These are phyloP conservation scores for Marronus borbonicus DNA, from an alignment of 2,888 invertebrate genomes.

Conservation along the genomic window DNA sequence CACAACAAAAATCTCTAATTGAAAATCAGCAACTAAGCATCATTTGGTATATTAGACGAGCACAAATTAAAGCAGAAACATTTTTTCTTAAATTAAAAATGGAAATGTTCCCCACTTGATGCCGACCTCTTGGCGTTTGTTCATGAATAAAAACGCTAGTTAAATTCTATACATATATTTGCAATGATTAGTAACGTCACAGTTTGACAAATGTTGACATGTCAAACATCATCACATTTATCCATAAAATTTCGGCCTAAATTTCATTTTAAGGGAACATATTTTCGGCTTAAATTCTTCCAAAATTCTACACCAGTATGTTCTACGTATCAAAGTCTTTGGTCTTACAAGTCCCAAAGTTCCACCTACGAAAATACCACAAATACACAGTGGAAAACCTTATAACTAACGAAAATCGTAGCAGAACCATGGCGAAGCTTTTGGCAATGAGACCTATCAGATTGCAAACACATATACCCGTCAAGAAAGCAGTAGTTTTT, in stretches of 20 bases:
- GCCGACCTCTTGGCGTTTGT: no score
- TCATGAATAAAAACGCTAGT: no score
- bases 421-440: conserved; percentile 74
- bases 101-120: no score
- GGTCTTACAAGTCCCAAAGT: not conserved
- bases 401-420: conserved; percentile 74
- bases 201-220: conserved; percentile 1
- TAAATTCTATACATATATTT: not conserved
- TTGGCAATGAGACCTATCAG: conserved; percentile 74
- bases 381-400: conserved; percentile 69
- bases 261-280: not conserved
- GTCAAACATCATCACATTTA: conserved; percentile 3
- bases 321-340: not conserved
- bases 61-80: no score
- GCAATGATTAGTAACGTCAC: not conserved
- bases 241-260: conserved; percentile 3
- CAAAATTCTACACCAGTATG: not conserved
- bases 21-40: no score
- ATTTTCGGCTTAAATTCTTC: not conserved
- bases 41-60: no score
- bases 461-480: conserved; percentile 65
- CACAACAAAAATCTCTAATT: no score
- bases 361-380: conserved; percentile 53
- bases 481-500: conserved; percentile 82
- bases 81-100: no score